phyloP scores from a whole-genome alignment of 1,140 invertebrate genomes.

The Proctacanthus coquilletti region DNA sequence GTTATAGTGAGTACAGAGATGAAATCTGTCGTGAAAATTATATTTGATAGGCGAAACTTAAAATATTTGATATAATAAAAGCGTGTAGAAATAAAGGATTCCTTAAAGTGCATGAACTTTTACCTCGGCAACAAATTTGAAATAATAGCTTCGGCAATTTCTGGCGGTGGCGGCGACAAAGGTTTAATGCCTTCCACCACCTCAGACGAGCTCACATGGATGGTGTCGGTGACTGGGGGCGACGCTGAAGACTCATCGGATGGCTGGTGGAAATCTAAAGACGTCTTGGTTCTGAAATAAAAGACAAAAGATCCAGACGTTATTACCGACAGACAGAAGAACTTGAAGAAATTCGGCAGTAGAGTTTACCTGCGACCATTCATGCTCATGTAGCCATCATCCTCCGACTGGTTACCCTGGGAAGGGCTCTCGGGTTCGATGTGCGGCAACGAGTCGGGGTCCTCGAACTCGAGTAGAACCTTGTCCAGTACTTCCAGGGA shows the following conservation, averaged over 20 bases:
- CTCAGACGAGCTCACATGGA: constrained; percentile 10
- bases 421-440: constrained; percentile 43
- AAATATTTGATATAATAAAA: too few species aligned
- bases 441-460: constrained; percentile 34
- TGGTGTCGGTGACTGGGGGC: constrained; percentile 9
- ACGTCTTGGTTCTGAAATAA: constrained; percentile 44
- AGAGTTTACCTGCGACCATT: constrained; percentile 59
- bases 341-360: too few species aligned
- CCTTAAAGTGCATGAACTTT: too few species aligned
- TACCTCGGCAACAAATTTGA: constrained; percentile 56
- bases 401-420: constrained; percentile 65
- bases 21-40: too few species aligned
- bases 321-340: too few species aligned
- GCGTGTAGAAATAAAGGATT: too few species aligned
- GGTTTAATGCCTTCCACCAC: constrained; percentile 17
- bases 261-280: constrained; percentile 42
- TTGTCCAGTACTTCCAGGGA: constrained; percentile 71
- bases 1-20: too few species aligned
- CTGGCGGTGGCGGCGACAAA: constrained; percentile 50
- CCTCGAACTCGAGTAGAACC: constrained; percentile 76
- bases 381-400: constrained; percentile 81
- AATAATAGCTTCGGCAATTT: constrained; percentile 57
- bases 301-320: too few species aligned
- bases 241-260: constrained; percentile 36
- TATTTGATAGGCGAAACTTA: too few species aligned